Evolutionary conservation across 1,140 invertebrate species (phyloP).

Genomic region (Aradophagus sp.): DNA sequence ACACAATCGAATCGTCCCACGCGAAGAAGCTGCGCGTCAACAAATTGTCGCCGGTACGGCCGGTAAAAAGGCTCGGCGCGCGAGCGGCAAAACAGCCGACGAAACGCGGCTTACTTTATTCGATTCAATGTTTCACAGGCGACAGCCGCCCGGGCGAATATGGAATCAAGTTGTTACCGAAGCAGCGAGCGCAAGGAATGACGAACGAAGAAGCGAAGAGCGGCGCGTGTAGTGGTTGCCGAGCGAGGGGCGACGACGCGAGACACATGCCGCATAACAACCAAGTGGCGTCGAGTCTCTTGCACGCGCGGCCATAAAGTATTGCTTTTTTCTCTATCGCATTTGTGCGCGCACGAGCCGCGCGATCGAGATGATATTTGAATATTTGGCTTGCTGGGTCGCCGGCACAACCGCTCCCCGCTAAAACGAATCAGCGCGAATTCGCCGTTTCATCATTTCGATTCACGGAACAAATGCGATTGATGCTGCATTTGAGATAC

Average conservation of each 20-base stretch:
- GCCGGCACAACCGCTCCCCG: too few relatives aligned
- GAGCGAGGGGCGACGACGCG: slow-evolving; percentile 57
- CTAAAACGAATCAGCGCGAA: too few relatives aligned
- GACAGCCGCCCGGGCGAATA: slow-evolving; percentile 68
- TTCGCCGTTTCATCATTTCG: too few relatives aligned
- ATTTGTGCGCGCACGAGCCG: slow-evolving; percentile 23
- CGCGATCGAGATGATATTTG: slow-evolving; percentile 1
- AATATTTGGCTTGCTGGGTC: slow-evolving; percentile 1
- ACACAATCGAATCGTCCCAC: slow-evolving; percentile 14
- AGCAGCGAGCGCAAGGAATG: slow-evolving; percentile 58
- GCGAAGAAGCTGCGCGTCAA: slow-evolving; percentile 12
- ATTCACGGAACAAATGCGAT: too few relatives aligned
- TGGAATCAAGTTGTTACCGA: slow-evolving; percentile 72
- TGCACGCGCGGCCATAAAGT: slow-evolving; percentile 63
- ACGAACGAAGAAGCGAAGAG: slow-evolving; percentile 58
- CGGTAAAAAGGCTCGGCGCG: slow-evolving; percentile 23
- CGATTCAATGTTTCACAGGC: slow-evolving; percentile 70
- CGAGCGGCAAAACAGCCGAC: slow-evolving; percentile 31
- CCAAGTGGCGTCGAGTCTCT: slow-evolving; percentile 61
- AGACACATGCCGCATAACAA: slow-evolving; percentile 69
- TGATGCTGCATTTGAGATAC: too few relatives aligned
- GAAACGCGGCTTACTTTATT: slow-evolving; percentile 68
- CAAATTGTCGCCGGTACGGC: slow-evolving; percentile 10
- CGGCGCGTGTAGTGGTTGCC: slow-evolving; percentile 46
- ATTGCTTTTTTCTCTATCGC: slow-evolving; percentile 56